A percentile compares a stretch with the other conserved stretches of the same genome.
phyloP scores from a whole-genome alignment of 2,113 vertebrate species.

The Chlamydotis undulata region DNA sequence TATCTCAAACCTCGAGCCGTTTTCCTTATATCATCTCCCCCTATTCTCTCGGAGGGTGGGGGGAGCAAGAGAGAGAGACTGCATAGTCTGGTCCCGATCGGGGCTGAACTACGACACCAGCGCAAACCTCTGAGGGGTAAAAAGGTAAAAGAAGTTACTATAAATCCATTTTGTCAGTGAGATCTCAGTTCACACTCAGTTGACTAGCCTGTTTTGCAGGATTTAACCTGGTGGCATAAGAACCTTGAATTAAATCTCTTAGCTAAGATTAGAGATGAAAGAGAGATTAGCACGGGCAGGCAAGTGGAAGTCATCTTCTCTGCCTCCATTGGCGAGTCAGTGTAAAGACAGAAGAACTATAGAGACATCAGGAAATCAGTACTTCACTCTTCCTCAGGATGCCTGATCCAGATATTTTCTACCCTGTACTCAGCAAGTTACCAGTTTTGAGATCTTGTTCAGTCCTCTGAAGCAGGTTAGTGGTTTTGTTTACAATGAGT shows the following conservation, averaged over 20 bases:
- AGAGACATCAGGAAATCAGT: background rate
- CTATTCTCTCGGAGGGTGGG: too few species aligned
- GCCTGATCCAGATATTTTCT: background rate
- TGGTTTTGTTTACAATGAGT: background rate
- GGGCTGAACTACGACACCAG: background rate
- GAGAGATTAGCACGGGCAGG: constrained; percentile 50
- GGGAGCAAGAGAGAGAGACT: too few species aligned
- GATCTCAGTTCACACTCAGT: constrained; percentile 5
- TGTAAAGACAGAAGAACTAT: background rate
- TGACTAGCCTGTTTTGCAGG: constrained; percentile 57
- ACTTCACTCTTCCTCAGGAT: background rate
- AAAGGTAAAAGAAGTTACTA: background rate
- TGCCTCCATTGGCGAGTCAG: background rate
- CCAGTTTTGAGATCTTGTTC: background rate
- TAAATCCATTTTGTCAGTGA: background rate
- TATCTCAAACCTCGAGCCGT: too few species aligned
- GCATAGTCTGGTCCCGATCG: too few species aligned
- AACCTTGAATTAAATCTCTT: constrained; percentile 69
- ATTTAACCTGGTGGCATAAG: constrained; percentile 61
- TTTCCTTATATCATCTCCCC: too few species aligned
- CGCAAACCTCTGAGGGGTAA: background rate
- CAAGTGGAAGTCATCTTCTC: background rate
- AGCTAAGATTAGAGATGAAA: constrained; percentile 61
- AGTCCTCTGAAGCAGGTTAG: constrained; percentile 58
- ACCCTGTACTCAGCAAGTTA: background rate